Conservation (phyloP, 2,888 invertebrate genomes). For the Epinotia demarniana region DNA sequence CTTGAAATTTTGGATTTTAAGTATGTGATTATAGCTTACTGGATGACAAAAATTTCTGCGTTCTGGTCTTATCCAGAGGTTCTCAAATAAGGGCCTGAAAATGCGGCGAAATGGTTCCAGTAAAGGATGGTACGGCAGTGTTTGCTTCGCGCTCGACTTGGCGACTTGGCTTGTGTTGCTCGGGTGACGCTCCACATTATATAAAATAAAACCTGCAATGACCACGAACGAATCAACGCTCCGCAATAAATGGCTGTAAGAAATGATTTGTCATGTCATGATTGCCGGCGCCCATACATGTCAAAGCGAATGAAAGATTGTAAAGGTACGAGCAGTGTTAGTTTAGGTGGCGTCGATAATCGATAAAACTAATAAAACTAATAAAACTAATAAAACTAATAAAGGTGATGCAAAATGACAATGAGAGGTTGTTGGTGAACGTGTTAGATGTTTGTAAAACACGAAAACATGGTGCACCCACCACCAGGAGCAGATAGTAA, state of each 20-base stretch:
- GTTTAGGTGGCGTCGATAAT: not conserved
- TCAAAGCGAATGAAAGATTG: not conserved
- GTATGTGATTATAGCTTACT: too few species aligned
- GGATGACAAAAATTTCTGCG: too few species aligned
- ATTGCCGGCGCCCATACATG: not conserved
- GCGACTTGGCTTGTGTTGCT: too few species aligned
- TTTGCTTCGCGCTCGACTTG: too few species aligned
- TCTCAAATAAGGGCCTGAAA: too few species aligned
- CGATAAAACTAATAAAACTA: conserved; percentile 8
- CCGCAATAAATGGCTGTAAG: not conserved
- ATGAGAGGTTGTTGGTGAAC: not conserved
- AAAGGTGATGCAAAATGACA: not conserved
- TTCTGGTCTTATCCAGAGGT: too few species aligned
- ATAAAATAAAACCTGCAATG: not conserved
- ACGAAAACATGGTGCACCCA: too few species aligned
- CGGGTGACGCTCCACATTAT: not conserved
- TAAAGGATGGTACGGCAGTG: too few species aligned
- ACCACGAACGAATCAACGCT: not conserved
- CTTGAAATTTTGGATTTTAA: too few species aligned
- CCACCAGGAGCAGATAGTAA: too few species aligned
- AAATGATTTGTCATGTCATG: conserved; percentile 13
- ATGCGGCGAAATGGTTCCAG: too few species aligned
- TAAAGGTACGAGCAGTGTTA: not conserved
- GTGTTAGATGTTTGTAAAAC: too few species aligned
- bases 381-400: conserved; percentile 9